Evolutionary conservation across 2,113 vertebrate genomes (phyloP), one percentile per base, ranked within the genome.

Genomic region (Lepidothrix coronata): DNA sequence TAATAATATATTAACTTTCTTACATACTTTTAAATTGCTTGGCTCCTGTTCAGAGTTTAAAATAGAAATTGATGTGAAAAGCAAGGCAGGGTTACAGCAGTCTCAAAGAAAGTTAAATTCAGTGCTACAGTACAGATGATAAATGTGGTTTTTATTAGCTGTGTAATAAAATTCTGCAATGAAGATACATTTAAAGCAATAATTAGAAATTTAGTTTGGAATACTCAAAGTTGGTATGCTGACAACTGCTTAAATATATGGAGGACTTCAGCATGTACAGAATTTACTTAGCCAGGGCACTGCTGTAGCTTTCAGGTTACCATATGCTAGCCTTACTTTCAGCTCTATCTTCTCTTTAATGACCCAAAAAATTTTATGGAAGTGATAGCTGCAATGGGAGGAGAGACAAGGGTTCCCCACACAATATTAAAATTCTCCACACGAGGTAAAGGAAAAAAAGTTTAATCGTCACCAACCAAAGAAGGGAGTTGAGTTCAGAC

Each of bases 21-120:
- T 80, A n/a, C 30, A 37, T 30, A 37, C 23, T 78, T 87, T 61
- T 43, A 91, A 88, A 84, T 58, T n/a, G 66, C n/a, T 61, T 35
- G 27, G 8, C 14, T 91, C 13, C 41, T 82, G 48, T 15, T 89
- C 61, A 89, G 61, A 82, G 57, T 82, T 79, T 91, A 68, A 91
- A 94, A 89, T 37, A 88, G 27, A 27, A 78, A 67, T n/a, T 70
- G 23, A 76, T 76, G n/a, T 57, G 61, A 92, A 94, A 91, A 94
- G 52, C 24, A 91, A 89, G 41, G 31, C 35, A 87, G 41, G 19
- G 37, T 65, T 88, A 57, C 41, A 85, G 33, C 28, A 92, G 17
- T 28, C 33, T 85, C 37, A 14, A 44, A 65, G 55, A 55, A 85
- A 57, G 35, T 14, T 72, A 81, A 87, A 89, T 68, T 87, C 66